Evolutionary conservation across 2,797 vertebrate species (phyloP), one percentile per base, ranked within the genome.

Genomic region (Propithecus deckenii): DNA sequence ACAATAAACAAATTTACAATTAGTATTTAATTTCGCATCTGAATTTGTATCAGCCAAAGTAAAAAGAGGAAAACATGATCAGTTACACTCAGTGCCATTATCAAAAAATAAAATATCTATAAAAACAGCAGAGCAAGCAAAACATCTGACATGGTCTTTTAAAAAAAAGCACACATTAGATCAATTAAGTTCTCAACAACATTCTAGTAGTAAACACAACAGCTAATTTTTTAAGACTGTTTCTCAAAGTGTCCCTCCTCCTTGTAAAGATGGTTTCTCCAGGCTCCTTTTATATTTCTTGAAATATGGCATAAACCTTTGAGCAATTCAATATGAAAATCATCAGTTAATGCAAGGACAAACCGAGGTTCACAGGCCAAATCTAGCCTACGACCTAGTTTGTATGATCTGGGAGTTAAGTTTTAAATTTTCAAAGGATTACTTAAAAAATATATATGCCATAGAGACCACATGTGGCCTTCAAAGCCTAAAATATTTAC

Each of bases 21-120:
- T 61, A 79, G 11, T 57, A 50, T 78, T 91, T 87, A 93, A 91
- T 84, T 96, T 57, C 72, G 63, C 41, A 84, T 87, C 46, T 90
- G 35, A 92, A 89, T 80, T 86, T 30, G 25, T 74, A 76, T 46
- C 17, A 88, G 35, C 18, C 46, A 72, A 69, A 92, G 35, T 48
- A 46, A 89, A 89, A 94, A 83, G 79, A 57, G 28, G 55, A 74
- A 89, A 96, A 65, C 32, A 81, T 10, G 4, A 83, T 83, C 50
- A 89, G 50, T 86, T 74, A 95, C 4, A 75, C 0, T 81, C 18
- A 75, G 5, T 30, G 25, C 50, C 65, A 75, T 0, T 72, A 20
- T 61, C 17, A 93, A 87, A 91, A 92, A 85, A 14, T 41, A 69
- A 57, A 74, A 86, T 46, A 81, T 52, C 79, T 38, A 23, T 32